These are phyloP conservation scores for Leptogaster cylindrica DNA, from an alignment of 2,888 invertebrate species.

Conservation along the genomic window DNA sequence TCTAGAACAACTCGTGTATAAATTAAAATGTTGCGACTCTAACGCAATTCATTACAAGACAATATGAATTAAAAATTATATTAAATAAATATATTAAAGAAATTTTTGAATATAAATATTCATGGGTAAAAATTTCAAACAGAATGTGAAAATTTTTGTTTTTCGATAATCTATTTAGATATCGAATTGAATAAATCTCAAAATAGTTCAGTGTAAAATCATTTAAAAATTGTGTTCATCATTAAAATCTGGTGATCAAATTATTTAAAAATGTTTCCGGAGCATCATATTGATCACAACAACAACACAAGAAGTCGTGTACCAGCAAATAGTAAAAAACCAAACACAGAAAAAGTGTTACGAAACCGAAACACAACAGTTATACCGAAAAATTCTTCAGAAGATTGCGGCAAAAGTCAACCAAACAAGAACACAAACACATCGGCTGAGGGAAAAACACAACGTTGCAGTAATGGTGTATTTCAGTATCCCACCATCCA, in stretches of 20 bases:
- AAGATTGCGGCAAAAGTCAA: slow-evolving; percentile 24
- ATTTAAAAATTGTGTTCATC: slow-evolving; percentile 18
- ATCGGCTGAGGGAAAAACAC: neutral
- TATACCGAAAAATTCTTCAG: slow-evolving; percentile 40
- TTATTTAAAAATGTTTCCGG: slow-evolving; percentile 43
- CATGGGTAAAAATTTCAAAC: slow-evolving; percentile 8
- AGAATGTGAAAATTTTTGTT: slow-evolving; percentile 13
- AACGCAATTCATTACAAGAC: neutral
- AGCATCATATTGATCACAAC: slow-evolving; percentile 39
- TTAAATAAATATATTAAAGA: no score
- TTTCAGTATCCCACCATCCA: neutral
- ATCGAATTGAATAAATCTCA: no score
- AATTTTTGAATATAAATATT: no score
- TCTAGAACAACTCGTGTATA: slow-evolving; percentile 12
- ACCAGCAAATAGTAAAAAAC: neutral
- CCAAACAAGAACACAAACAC: slow-evolving; percentile 18
- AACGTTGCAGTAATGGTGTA: neutral
- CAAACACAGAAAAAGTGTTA: neutral
- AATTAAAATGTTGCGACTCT: neutral
- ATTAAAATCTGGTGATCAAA: neutral
- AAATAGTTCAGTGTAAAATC: slow-evolving; percentile 1
- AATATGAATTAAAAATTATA: neutral
- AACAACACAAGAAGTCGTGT: slow-evolving; percentile 34
- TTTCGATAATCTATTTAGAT: neutral
- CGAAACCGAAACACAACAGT: slow-evolving; percentile 17